These are phyloP conservation scores for Sarcoramphus papa DNA, from an alignment of 2,797 vertebrate species.

Conservation along the genomic window DNA sequence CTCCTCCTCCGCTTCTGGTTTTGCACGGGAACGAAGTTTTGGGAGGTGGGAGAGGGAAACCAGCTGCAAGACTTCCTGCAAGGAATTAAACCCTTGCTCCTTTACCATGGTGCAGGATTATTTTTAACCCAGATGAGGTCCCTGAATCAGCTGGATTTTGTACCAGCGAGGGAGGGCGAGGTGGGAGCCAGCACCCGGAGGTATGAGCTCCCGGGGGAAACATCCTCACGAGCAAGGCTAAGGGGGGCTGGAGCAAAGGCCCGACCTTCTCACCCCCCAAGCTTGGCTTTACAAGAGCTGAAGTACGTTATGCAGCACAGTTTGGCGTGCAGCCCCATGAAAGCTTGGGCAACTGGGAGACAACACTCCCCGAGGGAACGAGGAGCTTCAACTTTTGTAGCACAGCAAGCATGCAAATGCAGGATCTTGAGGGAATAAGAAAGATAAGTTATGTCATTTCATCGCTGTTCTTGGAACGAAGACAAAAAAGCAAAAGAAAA, in stretches of 20 bases:
- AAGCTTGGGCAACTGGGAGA: constrained; percentile 38
- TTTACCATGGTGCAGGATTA: fast-evolving
- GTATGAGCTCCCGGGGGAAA: not conserved
- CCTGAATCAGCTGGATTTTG: not conserved
- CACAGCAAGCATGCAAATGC: not conserved
- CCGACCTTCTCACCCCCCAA: not conserved
- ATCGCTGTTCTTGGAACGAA: not conserved
- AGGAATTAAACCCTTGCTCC: not conserved
- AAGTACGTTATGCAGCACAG: not conserved
- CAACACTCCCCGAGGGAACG: not conserved
- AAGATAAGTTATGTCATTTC: constrained; percentile 56
- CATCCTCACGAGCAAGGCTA: not conserved
- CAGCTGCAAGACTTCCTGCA: not conserved
- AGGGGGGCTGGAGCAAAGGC: not conserved
- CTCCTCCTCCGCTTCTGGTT: not conserved
- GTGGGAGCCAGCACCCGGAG: not conserved
- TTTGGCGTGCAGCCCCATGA: not conserved
- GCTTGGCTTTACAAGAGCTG: not conserved
- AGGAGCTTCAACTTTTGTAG: constrained; percentile 28
- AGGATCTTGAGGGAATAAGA: constrained; percentile 32
- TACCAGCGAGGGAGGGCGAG: fast-evolving
- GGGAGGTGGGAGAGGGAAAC: not conserved
- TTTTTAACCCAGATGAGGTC: not conserved
- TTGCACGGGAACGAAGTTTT: fast-evolving
- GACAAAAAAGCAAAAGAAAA: constrained; percentile 47